Percentiles rank a stretch among this genome's conserved stretches.
Conservation (phyloP, 2,888 invertebrate species). For the Carabus problematicus region DNA sequence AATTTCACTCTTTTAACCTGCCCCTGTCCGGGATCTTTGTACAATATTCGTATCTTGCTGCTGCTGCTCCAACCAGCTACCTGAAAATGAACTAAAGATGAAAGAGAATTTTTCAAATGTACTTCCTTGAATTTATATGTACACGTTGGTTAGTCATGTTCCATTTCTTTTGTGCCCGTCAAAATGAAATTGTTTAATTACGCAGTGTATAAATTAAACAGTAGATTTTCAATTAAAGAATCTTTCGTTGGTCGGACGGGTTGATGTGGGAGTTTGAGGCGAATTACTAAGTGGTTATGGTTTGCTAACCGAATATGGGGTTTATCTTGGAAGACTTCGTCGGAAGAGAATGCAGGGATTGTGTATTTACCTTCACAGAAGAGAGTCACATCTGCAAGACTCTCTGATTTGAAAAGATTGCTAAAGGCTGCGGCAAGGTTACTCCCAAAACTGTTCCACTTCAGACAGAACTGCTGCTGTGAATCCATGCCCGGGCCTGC, state of each 20-base stretch:
- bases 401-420: constrained; percentile 91
- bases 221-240: constrained; percentile 29
- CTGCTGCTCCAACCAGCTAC: too few relatives aligned
- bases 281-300: too few relatives aligned
- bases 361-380: constrained; percentile 86
- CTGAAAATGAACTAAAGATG: too few relatives aligned
- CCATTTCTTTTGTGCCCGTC: not conserved
- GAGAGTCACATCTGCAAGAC: constrained; percentile 89
- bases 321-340: constrained; percentile 39
- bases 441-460: constrained; percentile 95
- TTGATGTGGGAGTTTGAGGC: too few relatives aligned
- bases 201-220: constrained; percentile 36
- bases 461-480: constrained; percentile 93
- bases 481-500: constrained; percentile 40
- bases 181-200: constrained; percentile 36
- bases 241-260: not conserved
- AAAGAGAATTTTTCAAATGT: too few relatives aligned
- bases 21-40: too few relatives aligned
- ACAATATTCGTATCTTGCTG: too few relatives aligned
- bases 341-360: constrained; percentile 25
- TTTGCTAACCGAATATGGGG: too few relatives aligned
- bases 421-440: constrained; percentile 92
- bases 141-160: too few relatives aligned
- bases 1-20: constrained; percentile 1
- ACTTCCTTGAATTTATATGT: too few relatives aligned